Evolutionary conservation across 2,113 vertebrate species (phyloP).

Genomic region (Chloebia gouldiae): DNA sequence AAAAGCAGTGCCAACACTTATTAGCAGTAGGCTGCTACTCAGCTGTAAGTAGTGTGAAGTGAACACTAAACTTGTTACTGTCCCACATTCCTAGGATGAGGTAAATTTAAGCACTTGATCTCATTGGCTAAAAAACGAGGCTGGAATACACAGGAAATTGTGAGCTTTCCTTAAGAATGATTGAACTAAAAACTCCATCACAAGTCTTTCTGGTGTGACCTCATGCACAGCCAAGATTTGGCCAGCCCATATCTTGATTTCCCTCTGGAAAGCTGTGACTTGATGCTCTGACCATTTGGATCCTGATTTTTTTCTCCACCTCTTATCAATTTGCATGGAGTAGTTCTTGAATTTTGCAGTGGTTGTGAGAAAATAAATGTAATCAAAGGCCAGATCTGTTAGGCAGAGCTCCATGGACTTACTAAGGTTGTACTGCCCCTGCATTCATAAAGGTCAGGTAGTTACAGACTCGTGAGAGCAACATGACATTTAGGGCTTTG

Average conservation of each 20-base stretch:
- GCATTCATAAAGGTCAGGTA: background rate
- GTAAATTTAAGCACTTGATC: background rate
- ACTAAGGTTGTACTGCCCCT: background rate
- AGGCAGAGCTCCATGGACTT: background rate
- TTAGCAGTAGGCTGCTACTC: background rate
- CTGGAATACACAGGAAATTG: background rate
- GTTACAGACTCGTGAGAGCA: background rate
- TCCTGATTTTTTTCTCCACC: accelerated
- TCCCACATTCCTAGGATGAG: background rate
- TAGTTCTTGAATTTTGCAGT: background rate
- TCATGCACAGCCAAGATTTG: background rate
- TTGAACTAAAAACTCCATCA: background rate
- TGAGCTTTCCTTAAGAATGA: background rate
- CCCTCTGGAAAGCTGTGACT: background rate
- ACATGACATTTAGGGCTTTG: background rate
- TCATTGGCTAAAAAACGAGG: background rate
- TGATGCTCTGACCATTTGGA: background rate
- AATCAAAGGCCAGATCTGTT: background rate
- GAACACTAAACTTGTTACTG: background rate
- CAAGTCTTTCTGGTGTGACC: background rate
- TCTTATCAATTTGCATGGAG: background rate
- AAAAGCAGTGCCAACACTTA: background rate
- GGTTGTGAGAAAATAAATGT: background rate
- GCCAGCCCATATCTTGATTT: background rate
- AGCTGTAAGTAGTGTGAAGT: background rate